Evolutionary conservation across 2,888 invertebrate species (phyloP).

Genomic region (Tribolium freemani): DNA sequence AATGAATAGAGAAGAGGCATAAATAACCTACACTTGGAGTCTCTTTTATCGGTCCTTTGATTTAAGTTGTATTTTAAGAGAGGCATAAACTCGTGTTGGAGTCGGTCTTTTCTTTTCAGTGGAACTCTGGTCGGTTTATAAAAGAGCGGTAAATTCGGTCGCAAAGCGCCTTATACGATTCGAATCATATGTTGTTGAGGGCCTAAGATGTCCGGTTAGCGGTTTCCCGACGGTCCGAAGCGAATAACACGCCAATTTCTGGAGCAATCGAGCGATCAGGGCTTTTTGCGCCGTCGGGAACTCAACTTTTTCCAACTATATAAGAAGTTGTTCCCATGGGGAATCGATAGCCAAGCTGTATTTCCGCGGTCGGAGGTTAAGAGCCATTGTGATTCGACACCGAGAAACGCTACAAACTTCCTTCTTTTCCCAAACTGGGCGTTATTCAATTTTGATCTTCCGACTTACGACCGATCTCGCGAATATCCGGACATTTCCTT

Average conservation of each 20-base stretch:
- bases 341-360: slow-evolving; percentile 62
- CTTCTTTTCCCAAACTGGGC: slow-evolving; percentile 46
- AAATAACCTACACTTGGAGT: too few relatives aligned
- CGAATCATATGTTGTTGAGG: slow-evolving; percentile 38
- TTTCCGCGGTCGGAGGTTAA: slow-evolving; percentile 62
- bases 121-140: background rate
- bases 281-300: slow-evolving; percentile 61
- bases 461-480: slow-evolving; percentile 15
- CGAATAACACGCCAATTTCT: slow-evolving; percentile 67
- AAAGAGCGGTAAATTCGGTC: background rate
- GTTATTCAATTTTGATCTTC: slow-evolving; percentile 41
- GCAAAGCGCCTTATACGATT: slow-evolving; percentile 30
- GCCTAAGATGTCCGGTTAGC: slow-evolving; percentile 38
- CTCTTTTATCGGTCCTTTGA: background rate
- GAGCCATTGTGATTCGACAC: slow-evolving; percentile 62
- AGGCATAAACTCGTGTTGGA: background rate
- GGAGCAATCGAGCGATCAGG: slow-evolving; percentile 64
- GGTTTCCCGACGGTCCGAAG: slow-evolving; percentile 61
- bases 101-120: background rate
- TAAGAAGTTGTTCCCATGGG: slow-evolving; percentile 65
- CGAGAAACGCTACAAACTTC: slow-evolving; percentile 52
- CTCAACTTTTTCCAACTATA: slow-evolving; percentile 60
- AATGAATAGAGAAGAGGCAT: too few relatives aligned
- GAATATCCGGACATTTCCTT: slow-evolving; percentile 5
- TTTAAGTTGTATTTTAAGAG: background rate